Evolutionary conservation across 2,113 vertebrate genomes (phyloP), one percentile per base, ranked within the genome.

Genomic region (Sinocyclocheilus maitianheensis): DNA sequence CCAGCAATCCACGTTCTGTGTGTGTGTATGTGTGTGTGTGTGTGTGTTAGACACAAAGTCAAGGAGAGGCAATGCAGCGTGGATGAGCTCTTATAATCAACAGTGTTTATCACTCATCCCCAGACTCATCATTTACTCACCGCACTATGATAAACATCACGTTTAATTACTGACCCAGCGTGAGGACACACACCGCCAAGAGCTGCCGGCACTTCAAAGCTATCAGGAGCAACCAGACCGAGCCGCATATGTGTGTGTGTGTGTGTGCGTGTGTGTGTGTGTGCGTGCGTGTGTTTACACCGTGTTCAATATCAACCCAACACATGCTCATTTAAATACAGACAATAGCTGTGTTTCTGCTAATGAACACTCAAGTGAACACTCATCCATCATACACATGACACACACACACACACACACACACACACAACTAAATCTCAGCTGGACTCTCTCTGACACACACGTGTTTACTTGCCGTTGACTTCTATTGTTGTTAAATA

Each of bases 271-370:
- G 77, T 60, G 48, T 55, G 76, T 53, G 51, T 34, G 77, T 60
- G 77, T 37, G 40, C 30, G 43, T 34, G 51, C 20, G 18, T 77
- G 76, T 55, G 76, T 48, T 24, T 26, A 82, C 62, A 69, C 43
- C 13, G 1, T 71, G 26, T 40, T n/a, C 67, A 43, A n/a, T 37
- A 51, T 55, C 69, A 74, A n/a, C 67, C 22, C 69, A 58, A 84
- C 69, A 84, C 82, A 74, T 84, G 82, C 82, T 84, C 82, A 84
- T 84, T 84, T 84, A 84, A 84, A 75, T 84, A 72, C 48, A 74
- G 20, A 74, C 82, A 84, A 84, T 74, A 58, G 30, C 22, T 69
- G 43, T 84, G 82, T 84, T 74, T 74, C 51, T 84, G 60, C 26
- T 84, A 60, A 58, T 60, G 82, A 84, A 43, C 53, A 43, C 48